These are phyloP conservation scores for Hedya salicella DNA, from an alignment of 2,888 invertebrate genomes.

Conservation along the genomic window DNA sequence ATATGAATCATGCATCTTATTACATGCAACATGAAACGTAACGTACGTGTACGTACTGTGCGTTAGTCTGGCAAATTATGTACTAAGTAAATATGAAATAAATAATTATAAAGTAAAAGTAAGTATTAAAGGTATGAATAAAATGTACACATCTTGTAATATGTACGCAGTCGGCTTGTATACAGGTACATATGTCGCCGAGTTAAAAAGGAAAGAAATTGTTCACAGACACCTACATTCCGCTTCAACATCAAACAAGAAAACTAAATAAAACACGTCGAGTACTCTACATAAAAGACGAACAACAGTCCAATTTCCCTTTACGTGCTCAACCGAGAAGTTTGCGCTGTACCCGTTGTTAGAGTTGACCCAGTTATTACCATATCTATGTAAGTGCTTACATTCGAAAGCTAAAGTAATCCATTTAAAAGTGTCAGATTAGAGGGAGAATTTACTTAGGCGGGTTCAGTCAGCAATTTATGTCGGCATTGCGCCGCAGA, in stretches of 20 bases:
- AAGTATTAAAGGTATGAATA: no score
- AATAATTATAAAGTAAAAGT: no score
- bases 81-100: no score
- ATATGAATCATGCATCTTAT: no score
- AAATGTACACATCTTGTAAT: no score
- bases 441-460: constrained; percentile 72
- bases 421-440: constrained; percentile 77
- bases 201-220: not conserved
- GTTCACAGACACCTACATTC: not conserved
- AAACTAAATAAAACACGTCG: constrained; percentile 31
- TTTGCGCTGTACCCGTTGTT: constrained; percentile 52
- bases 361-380: constrained; percentile 56
- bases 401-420: constrained; percentile 63
- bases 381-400: constrained; percentile 52
- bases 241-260: constrained; percentile 24
- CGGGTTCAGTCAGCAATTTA: constrained; percentile 72
- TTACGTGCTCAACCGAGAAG: constrained; percentile 52
- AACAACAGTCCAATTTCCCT: constrained; percentile 36
- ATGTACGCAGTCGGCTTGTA: not conserved
- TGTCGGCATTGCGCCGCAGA: constrained; percentile 66
- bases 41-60: no score
- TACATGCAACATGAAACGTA: no score
- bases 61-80: no score
- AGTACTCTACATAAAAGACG: constrained; percentile 23
- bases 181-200: not conserved